phyloP scores from a whole-genome alignment of 2,797 vertebrate genomes.

The Pterois miles region DNA sequence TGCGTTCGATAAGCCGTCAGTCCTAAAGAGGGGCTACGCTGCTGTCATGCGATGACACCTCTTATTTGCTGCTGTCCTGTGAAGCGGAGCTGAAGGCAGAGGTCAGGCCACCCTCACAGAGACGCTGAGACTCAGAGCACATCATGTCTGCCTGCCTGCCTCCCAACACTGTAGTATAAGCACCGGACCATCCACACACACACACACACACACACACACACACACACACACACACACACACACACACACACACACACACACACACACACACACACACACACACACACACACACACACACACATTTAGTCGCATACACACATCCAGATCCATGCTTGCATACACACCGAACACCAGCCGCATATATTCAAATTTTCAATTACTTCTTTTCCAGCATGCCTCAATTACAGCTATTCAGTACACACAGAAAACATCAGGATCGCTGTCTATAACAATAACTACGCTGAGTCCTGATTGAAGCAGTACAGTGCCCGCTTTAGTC shows the following conservation, averaged over 20 bases:
- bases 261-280: conserved; percentile 7
- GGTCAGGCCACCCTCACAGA: conserved; percentile 79
- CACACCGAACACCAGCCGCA: conserved; percentile 17
- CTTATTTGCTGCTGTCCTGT: conserved; percentile 79
- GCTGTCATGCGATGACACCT: conserved; percentile 79
- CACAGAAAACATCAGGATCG: background rate
- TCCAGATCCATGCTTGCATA: background rate
- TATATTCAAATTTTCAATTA: conserved; percentile 27
- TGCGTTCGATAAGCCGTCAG: conserved; percentile 45
- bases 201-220: conserved; percentile 9
- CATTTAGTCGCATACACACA: conserved; percentile 2
- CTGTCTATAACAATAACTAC: conserved; percentile 8
- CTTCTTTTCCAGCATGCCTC: background rate
- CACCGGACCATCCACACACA: background rate
- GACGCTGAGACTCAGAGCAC: conserved; percentile 67
- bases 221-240: background rate
- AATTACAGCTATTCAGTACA: background rate
- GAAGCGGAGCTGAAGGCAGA: conserved; percentile 78
- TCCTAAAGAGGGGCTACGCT: conserved; percentile 67
- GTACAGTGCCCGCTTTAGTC: conserved; percentile 3
- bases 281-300: conserved; percentile 3
- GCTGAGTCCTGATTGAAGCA: conserved; percentile 23
- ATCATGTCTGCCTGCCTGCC: conserved; percentile 65
- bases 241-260: conserved; percentile 4
- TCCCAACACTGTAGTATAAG: conserved; percentile 13